These are phyloP conservation scores for Syndactyla subalaris DNA, from an alignment of 2,797 vertebrate species.

Conservation along the genomic window DNA sequence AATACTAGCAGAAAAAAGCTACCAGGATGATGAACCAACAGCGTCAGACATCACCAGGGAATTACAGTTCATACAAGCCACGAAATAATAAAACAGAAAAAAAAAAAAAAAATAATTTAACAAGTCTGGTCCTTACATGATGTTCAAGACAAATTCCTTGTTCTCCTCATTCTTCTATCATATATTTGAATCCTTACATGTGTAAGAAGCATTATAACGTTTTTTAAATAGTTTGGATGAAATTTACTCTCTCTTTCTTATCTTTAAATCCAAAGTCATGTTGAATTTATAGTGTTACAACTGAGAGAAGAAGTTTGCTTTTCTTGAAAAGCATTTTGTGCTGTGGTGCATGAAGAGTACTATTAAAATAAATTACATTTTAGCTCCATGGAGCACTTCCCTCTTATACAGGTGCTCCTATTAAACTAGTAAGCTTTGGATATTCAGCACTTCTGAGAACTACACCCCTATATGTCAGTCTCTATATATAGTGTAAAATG, in stretches of 20 bases:
- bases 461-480: neutral
- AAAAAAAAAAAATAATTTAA: neutral
- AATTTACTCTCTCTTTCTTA: neutral
- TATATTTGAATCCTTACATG: neutral
- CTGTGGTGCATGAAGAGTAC: neutral
- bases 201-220: accelerated
- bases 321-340: conserved; percentile 32
- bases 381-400: neutral
- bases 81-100: neutral
- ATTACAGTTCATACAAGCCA: neutral
- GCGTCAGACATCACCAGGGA: neutral
- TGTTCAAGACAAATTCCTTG: neutral
- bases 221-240: neutral
- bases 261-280: neutral
- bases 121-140: accelerated
- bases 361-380: conserved; percentile 20
- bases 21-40: accelerated
- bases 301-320: neutral
- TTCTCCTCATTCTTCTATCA: neutral
- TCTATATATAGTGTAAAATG: neutral
- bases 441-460: conserved; percentile 3
- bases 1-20: neutral
- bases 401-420: neutral
- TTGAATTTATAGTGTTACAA: neutral
- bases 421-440: neutral